Percentiles rank a stretch among this genome's conserved stretches.
Conservation (phyloP, 1,140 invertebrate species). For the Oryctes rhinoceros region DNA sequence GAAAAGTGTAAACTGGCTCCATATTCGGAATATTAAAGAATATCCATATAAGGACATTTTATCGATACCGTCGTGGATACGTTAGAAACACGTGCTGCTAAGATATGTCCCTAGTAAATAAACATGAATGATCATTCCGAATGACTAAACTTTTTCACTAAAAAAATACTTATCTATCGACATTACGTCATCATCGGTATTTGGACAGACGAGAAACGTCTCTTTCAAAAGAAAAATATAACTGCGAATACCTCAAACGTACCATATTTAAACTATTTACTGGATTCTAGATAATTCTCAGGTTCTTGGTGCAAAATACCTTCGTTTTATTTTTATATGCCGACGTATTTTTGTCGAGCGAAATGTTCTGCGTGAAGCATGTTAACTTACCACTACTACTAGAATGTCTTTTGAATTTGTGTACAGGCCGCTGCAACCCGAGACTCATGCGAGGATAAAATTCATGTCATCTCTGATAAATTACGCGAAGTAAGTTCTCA, state of each 20-base stretch:
- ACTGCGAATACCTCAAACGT: no score
- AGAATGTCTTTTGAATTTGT: conserved; percentile 41
- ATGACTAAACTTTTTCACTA: background rate
- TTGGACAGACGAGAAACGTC: background rate
- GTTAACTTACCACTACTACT: conserved; percentile 6
- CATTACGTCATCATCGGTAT: background rate
- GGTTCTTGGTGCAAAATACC: conserved; percentile 5
- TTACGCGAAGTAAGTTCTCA: conserved; percentile 70
- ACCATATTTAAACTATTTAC: background rate
- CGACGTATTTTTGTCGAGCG: background rate
- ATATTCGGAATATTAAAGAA: no score
- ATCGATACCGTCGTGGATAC: no score
- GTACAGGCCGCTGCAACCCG: conserved; percentile 70
- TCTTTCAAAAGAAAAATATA: no score
- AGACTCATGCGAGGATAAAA: conserved; percentile 73
- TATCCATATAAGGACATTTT: no score
- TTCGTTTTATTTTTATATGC: background rate
- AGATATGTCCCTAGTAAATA: no score
- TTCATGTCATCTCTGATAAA: conserved; percentile 71
- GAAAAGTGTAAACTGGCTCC: no score
- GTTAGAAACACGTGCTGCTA: no score
- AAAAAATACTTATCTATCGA: background rate
- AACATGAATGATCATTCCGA: no score
- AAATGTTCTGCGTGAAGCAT: conserved; percentile 33
- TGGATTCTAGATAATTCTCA: background rate